A percentile compares a stretch with the other conserved stretches of the same genome.
Evolutionary conservation across 1,140 invertebrate genomes (phyloP).

Genomic region (Hycleus phaleratus): DNA sequence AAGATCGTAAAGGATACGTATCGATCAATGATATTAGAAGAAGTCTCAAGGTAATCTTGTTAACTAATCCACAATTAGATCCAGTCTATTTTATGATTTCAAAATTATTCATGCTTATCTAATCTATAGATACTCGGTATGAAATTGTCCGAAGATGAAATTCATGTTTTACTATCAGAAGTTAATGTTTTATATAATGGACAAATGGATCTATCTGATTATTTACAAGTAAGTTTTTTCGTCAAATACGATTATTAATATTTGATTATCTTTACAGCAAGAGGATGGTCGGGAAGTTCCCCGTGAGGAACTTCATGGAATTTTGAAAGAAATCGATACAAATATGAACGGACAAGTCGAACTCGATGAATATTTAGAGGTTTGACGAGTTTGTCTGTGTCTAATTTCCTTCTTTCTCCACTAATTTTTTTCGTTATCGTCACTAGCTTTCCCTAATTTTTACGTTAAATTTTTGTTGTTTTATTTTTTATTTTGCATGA

Average conservation of each 20-base stretch:
- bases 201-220: conserved; percentile 63
- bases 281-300: conserved; percentile 83
- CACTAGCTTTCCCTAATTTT: not conserved
- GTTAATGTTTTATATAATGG: conserved; percentile 60
- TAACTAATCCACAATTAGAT: not conserved
- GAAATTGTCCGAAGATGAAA: conserved; percentile 53
- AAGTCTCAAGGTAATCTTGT: conserved; percentile 77
- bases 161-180: conserved; percentile 58
- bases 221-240: conserved; percentile 58
- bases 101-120: not conserved
- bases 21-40: conserved; percentile 94
- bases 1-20: conserved; percentile 94
- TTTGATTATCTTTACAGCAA: conserved; percentile 56
- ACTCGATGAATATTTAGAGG: conserved; percentile 97
- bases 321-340: conserved; percentile 95
- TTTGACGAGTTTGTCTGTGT: conserved; percentile 42
- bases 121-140: conserved; percentile 50
- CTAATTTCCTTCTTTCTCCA: not conserved
- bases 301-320: conserved; percentile 94
- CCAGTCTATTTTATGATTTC: not conserved
- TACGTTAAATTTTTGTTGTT: not conserved
- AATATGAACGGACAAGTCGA: conserved; percentile 99
- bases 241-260: conserved; percentile 5
- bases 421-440: not conserved
- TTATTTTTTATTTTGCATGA: not conserved